phyloP scores from a whole-genome alignment of 2,888 invertebrate genomes.

The Tenthredo amoena region DNA sequence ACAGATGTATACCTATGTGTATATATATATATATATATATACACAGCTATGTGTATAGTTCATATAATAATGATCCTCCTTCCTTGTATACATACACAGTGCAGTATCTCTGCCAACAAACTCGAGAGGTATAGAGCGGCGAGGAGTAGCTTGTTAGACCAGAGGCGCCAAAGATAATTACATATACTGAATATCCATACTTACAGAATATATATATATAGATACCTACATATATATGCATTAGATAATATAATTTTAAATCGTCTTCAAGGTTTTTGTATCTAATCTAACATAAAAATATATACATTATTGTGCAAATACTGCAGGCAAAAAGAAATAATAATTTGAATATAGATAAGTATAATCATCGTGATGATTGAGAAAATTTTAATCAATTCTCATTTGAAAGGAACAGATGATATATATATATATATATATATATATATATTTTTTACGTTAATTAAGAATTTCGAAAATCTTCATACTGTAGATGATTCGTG shows the following conservation, averaged over 20 bases:
- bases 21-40: background rate
- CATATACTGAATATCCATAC: background rate
- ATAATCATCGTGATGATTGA: too few species aligned
- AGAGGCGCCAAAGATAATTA: conserved; percentile 13
- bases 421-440: too few species aligned
- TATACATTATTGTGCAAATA: background rate
- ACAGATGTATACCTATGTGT: background rate
- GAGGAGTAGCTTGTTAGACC: conserved; percentile 7
- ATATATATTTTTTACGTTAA: too few species aligned
- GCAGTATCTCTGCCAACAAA: background rate
- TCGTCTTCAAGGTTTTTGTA: background rate
- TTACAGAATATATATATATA: background rate
- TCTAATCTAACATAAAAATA: background rate
- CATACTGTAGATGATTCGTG: too few species aligned
- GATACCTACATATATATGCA: background rate
- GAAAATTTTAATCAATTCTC: too few species aligned
- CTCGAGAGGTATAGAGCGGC: background rate
- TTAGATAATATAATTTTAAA: background rate
- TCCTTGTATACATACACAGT: background rate
- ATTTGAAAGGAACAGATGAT: too few species aligned
- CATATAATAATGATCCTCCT: background rate
- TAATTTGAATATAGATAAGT: too few species aligned
- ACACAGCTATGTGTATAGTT: background rate
- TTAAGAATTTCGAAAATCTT: too few species aligned
- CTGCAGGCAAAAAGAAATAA: background rate